Evolutionary conservation across 1,140 invertebrate species (phyloP), one percentile per base, ranked within the genome.

Genomic region (Drosophila murphyi): DNA sequence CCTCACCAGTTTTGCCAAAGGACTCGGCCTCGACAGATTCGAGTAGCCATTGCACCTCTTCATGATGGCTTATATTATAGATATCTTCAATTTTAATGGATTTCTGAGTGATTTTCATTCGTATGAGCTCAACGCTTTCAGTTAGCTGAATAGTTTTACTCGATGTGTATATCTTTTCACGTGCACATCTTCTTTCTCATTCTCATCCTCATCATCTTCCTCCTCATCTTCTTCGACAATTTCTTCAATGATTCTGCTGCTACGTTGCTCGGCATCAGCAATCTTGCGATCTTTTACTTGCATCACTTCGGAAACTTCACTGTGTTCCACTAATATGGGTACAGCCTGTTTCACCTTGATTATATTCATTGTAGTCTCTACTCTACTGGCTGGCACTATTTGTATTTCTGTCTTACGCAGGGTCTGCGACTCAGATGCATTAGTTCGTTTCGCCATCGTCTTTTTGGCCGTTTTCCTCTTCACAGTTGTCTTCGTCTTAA

Each of bases 1-100:
- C 94, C 93, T 97, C 95, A 12, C 96, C 96, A n/a, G 76, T 91
- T 8, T 95, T 95, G 0, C 96, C 96, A 92, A 97, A 97, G 80
- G 97, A 96, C 79, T 95, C 95, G 0, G 94, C 95, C 72, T 96
- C 95, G 5, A 97, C 94, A 1, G 95, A 93, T 80, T 97, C 95
- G 70, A 97, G 93, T 31, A 96, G 93, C 92, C 96, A 95, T 76
- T 96, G 95, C 20, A 97, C 95, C 93, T 97, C 96, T 45, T 94
- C 94, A 48, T 91, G 87, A 7, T 82, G 76, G 34, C 81, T 83
- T 39, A 93, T 76, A 20, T 78, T 76, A 32, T 83, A 43, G 7
- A 92, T 78, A 59, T 92, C 92, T 74, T 92, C 88, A 10, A 85
- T 77, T 6, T 69, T 69, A 7, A 92, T 89, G 0, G 67, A 78